phyloP scores from a whole-genome alignment of 2,113 vertebrate species.

The Tichodroma muraria region DNA sequence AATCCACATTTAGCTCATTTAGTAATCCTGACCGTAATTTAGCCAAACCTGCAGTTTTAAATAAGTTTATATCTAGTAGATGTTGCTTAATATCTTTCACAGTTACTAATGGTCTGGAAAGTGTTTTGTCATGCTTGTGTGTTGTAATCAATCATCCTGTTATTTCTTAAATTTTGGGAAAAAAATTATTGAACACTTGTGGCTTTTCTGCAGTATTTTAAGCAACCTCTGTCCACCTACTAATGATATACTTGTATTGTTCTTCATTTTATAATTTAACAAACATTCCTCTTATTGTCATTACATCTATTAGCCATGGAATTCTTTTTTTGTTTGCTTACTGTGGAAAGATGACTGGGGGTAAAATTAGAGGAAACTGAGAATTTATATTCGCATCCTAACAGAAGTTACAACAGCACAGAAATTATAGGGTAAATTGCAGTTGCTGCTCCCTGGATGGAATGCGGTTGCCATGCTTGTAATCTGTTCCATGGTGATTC shows the following conservation, averaged over 20 bases:
- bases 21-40: not conserved
- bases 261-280: not conserved
- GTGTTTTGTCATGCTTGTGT: not conserved
- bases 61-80: not conserved
- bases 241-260: not conserved
- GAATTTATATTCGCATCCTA: not conserved
- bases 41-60: not conserved
- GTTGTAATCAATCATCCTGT: not conserved
- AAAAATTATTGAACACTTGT: not conserved
- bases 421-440: not conserved
- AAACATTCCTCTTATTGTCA: not conserved
- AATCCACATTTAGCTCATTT: not conserved
- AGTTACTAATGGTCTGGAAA: not conserved
- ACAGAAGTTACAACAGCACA: not conserved
- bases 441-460: not conserved
- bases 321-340: not conserved
- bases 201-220: not conserved
- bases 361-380: not conserved
- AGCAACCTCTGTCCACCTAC: not conserved
- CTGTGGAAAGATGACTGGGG: not conserved
- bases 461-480: not conserved
- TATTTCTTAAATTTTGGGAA: not conserved
- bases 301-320: not conserved
- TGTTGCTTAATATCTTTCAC: not conserved
- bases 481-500: not conserved